phyloP scores from a whole-genome alignment of 2,113 vertebrate genomes.

The Cebidichthys violaceus region DNA sequence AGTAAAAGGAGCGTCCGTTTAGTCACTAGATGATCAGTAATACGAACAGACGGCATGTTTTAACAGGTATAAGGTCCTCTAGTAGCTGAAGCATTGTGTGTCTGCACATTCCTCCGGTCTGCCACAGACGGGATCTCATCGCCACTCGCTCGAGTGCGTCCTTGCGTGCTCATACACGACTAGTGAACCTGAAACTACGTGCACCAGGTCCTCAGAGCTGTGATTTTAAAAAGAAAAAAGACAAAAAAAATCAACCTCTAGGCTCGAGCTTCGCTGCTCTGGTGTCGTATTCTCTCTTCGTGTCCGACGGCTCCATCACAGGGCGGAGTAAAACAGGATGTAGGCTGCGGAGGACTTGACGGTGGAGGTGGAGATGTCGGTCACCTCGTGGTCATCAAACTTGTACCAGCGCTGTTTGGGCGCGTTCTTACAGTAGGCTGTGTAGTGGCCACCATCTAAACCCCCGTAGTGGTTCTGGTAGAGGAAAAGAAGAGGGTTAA shows the following conservation, averaged over 20 bases:
- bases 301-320: constrained; percentile 81
- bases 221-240: constrained; percentile 31
- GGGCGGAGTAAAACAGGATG: constrained; percentile 97
- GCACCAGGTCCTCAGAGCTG: constrained; percentile 54
- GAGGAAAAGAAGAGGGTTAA: neutral
- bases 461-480: constrained; percentile 96
- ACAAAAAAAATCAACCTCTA: constrained; percentile 40
- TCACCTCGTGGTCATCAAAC: constrained; percentile 98
- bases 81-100: constrained; percentile 66
- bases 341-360: constrained; percentile 97
- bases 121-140: neutral
- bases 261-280: constrained; percentile 36
- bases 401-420: constrained; percentile 94
- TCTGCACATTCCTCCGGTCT: constrained; percentile 17
- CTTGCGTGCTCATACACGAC: neutral
- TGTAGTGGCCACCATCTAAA: constrained; percentile 97
- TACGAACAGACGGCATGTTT: constrained; percentile 55
- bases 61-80: constrained; percentile 66
- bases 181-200: constrained; percentile 13
- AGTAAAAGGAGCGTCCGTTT: constrained; percentile 52
- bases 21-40: constrained; percentile 63
- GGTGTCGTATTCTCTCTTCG: constrained; percentile 58
- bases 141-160: constrained; percentile 9
- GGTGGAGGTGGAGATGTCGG: constrained; percentile 90
- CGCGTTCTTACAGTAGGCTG: constrained; percentile 94